Evolutionary conservation across 2,797 vertebrate genomes (phyloP).

Genomic region (Carcharodon carcharias): DNA sequence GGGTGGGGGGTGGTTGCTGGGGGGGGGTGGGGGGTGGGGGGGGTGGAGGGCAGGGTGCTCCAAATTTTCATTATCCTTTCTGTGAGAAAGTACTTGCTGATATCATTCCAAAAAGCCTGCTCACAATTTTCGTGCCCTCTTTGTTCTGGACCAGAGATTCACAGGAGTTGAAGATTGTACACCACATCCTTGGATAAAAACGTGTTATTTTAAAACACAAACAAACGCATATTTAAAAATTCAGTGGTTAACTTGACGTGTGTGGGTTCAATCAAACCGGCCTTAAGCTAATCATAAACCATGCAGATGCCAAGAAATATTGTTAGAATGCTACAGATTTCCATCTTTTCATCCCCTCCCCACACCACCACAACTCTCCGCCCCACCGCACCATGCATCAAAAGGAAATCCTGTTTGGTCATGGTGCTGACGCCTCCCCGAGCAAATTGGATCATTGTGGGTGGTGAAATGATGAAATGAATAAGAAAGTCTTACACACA

Average conservation of each 20-base stretch:
- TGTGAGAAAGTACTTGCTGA: not conserved
- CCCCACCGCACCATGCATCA: not conserved
- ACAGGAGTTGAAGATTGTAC: not conserved
- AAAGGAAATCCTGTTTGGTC: not conserved
- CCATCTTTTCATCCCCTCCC: not conserved
- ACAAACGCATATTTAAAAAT: not conserved
- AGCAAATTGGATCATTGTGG: not conserved
- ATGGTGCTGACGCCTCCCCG: not conserved
- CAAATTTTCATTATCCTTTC: not conserved
- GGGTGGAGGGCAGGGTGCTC: too few species aligned
- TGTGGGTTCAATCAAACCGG: not conserved
- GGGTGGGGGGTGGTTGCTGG: too few species aligned
- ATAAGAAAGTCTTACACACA: not conserved
- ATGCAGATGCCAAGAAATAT: not conserved
- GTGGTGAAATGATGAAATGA: not conserved
- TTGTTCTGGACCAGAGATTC: not conserved
- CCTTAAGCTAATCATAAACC: not conserved
- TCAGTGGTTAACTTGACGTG: not conserved
- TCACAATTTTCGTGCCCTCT: not conserved
- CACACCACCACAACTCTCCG: not conserved
- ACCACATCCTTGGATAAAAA: too few species aligned
- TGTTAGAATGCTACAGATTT: not conserved
- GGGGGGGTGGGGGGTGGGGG: too few species aligned
- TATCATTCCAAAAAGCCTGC: not conserved
- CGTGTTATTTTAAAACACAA: not conserved